Evolutionary conservation across 1,140 invertebrate species (phyloP).

Genomic region (Megalopta genalis): DNA sequence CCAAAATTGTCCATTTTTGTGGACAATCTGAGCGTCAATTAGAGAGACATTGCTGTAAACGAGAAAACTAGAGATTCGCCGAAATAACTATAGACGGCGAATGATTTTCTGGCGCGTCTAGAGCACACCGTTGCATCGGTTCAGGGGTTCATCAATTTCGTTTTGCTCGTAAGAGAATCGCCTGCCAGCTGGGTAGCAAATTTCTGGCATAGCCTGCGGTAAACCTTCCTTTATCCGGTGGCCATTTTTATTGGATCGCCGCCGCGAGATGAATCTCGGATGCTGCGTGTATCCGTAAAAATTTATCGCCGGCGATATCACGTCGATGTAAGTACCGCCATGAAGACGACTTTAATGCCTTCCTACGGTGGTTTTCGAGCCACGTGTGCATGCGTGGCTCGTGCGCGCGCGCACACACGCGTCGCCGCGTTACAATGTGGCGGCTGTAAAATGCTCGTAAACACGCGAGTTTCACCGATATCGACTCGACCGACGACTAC

Average conservation of each 20-base stretch:
- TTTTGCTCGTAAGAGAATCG: background rate
- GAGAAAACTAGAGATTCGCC: too few relatives aligned
- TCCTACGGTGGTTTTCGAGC: constrained; percentile 3
- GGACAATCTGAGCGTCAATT: too few relatives aligned
- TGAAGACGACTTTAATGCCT: constrained; percentile 36
- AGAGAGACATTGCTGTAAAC: too few relatives aligned
- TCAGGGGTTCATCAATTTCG: background rate
- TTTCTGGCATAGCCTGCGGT: background rate
- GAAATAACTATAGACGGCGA: too few relatives aligned
- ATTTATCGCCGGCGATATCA: constrained; percentile 33
- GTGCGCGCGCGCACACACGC: background rate
- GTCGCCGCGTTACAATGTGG: background rate
- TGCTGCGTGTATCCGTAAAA: constrained; percentile 12
- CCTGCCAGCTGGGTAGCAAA: background rate
- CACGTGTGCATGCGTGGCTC: background rate
- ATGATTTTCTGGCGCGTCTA: too few relatives aligned
- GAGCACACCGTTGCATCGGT: background rate
- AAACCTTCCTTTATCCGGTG: background rate
- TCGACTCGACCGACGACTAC: constrained; percentile 39
- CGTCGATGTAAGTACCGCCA: constrained; percentile 23
- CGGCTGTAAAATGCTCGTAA: constrained; percentile 33
- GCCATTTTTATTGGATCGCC: constrained; percentile 26
- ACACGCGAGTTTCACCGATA: constrained; percentile 44
- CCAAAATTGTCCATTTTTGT: too few relatives aligned
- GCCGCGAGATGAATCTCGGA: constrained; percentile 22